A percentile compares a stretch with the other conserved stretches of the same genome.
phyloP scores from a whole-genome alignment of 2,113 vertebrate species.

The Nestor notabilis region DNA sequence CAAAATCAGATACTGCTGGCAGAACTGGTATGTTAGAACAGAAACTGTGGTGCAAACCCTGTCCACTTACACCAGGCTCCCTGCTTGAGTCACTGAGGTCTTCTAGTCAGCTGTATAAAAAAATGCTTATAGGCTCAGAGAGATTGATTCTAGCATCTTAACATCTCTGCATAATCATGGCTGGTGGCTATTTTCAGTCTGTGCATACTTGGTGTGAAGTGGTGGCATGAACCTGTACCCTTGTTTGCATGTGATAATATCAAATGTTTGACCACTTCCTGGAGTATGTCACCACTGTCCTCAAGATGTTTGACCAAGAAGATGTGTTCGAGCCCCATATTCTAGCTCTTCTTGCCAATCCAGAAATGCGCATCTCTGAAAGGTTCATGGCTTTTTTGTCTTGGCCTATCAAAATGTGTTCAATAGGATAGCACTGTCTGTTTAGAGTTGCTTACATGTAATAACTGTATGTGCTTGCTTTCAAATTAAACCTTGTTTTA shows the following conservation, averaged over 20 bases:
- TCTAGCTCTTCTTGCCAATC: background rate
- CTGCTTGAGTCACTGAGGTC: background rate
- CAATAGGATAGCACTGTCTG: background rate
- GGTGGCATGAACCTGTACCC: background rate
- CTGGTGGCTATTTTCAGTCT: background rate
- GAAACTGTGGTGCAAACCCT: background rate
- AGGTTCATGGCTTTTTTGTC: background rate
- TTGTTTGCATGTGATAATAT: background rate
- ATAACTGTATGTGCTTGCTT: background rate
- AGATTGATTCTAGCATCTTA: background rate
- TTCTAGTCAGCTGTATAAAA: background rate
- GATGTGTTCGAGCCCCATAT: background rate
- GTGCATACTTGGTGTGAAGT: background rate
- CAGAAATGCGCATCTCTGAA: background rate
- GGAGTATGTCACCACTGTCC: background rate
- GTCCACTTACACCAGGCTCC: background rate
- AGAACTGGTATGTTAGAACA: background rate
- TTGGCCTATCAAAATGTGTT: background rate
- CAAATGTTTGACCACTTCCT: background rate
- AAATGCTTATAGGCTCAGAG: background rate
- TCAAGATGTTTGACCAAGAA: background rate
- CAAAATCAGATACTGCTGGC: background rate
- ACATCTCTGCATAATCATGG: background rate
- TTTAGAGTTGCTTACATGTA: background rate
- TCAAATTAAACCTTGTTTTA: slow-evolving; percentile 26